Base-by-base conservation (phyloP, 2,113 vertebrate species). In the Anarrhichthys ocellatus region DNA sequence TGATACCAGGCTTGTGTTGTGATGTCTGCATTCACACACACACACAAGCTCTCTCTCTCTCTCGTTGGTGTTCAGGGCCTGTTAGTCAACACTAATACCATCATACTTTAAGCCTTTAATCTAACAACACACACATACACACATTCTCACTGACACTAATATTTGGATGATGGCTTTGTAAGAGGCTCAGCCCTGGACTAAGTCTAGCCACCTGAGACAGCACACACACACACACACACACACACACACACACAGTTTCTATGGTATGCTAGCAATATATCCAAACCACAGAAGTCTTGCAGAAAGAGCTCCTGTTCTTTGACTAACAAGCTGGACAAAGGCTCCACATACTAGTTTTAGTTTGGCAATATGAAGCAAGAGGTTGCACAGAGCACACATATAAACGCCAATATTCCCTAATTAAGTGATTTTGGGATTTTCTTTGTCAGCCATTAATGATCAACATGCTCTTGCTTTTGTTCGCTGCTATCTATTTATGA, bases 121-220 rank as follows among this genome's bases (percentile, higher is more conserved):
- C 89, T 84, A 82, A 83, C 80, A 83, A 84, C 58, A 84, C 70
- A 74, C 40, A 42, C 68, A 69, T 13, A 78, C 66, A 83, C 83
- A 74, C 58, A 84, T 75, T 48, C 32, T 78, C 71, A 70, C 64
- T 76, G 44, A 78, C 66, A 22, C 71, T 91, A 86, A 89, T 82
- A 72, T 78, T 61, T 66, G 9, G 64, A 42, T 84, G 83, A 80
- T 87, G 80, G 73, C 40, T 82, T 73, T 75, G 81, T 80, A 78
- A 84, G 81, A 89, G 77, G 85, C 87, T 87, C 85, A 78, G 59
- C 56, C 20, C 1, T 1, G 24, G 58, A 85, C 83, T 77, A 80
- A 85, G 73, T 84, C 73, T 78, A 75, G 67, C 38, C 83, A 83
- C 86, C 86, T 89, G 86, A 89, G 78, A 75, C 34, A 72, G n/a